Evolutionary conservation across 2,888 invertebrate species (phyloP).

Genomic region (Lasioglossum malachurum): DNA sequence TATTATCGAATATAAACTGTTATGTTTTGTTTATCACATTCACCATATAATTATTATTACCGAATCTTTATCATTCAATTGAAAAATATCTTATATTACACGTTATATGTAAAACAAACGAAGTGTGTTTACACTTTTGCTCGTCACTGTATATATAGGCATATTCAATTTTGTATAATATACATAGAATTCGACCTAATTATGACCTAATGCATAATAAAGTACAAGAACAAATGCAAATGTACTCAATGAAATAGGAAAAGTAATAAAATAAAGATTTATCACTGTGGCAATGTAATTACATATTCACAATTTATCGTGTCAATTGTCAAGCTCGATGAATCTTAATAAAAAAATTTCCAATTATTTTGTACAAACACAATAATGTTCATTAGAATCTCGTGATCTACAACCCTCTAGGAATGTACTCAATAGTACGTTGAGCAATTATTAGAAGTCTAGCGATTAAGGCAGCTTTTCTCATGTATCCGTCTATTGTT

Average conservation of each 20-base stretch:
- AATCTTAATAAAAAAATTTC: constrained; percentile 2
- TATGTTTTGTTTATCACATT: too few relatives aligned
- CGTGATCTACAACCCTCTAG: constrained; percentile 46
- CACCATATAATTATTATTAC: too few relatives aligned
- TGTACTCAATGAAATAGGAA: neutral
- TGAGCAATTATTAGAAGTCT: constrained; percentile 69
- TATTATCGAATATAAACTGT: too few relatives aligned
- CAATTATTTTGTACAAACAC: constrained; percentile 33
- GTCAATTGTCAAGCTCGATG: constrained; percentile 22
- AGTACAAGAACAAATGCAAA: constrained; percentile 15
- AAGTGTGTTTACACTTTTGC: too few relatives aligned
- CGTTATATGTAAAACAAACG: too few relatives aligned
- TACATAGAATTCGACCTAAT: neutral
- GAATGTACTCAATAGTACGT: constrained; percentile 68
- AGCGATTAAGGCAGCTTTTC: constrained; percentile 67
- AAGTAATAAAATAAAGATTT: constrained; percentile 7
- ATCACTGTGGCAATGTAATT: constrained; percentile 20
- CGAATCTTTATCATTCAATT: too few relatives aligned
- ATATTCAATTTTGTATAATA: constrained; percentile 13
- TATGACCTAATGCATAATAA: neutral
- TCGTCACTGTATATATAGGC: neutral
- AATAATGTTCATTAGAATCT: constrained; percentile 30
- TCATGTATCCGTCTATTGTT: constrained; percentile 47
- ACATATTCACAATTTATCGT: neutral
- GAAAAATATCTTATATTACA: too few relatives aligned